Base-by-base conservation (phyloP, 2,797 vertebrate genomes). In the Fundulus diaphanus region DNA sequence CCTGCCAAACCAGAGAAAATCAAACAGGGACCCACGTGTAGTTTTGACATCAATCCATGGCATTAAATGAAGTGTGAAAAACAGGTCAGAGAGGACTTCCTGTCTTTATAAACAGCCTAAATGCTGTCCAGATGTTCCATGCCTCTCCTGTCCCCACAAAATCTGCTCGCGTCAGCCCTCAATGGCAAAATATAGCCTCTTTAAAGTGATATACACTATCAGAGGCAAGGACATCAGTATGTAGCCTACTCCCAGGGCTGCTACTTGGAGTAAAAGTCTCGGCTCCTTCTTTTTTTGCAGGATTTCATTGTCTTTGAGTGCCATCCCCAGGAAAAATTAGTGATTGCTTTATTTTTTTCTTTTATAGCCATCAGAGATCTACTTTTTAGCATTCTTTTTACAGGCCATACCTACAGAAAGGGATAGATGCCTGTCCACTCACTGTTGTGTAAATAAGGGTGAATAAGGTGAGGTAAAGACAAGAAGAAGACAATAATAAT, bases 51-150 rank as follows among this genome's bases (percentile, higher is more conserved):
- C 89, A 90, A 91, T 93, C 91, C 90, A 85, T 87, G 85, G 88
- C 73, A 88, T 87, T 92, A 92, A 94, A 93, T 92, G 90, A 93
- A 93, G 92, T 92, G 92, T 93, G 89, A 93, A 93, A 90, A 93
- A 90, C 91, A 91, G 90, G 92, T 93, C 90, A 92, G 90, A 83
- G 88, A 93, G 91, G 91, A 93, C 92, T 92, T 91, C 90, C 91
- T 91, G 91, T 91, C 90, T 93, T 92, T 88, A 92, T 92, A 88
- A 92, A 91, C 91, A 92, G 87, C 89, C 88, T 89, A 90, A 92
- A 92, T 80, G 83, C 90, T 75, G 81, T 91, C 89, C 92, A 93
- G 92, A 94, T 92, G 90, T 93, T 93, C 87, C 82, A 80, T 81
- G 85, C 86, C 89, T 89, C 82, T 86, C 72, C 85, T 86, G 86